A percentile compares a stretch with the other conserved stretches of the same genome.
These are phyloP conservation scores for Cyanocitta stelleri DNA, from an alignment of 2,113 vertebrate genomes.

Conservation along the genomic window DNA sequence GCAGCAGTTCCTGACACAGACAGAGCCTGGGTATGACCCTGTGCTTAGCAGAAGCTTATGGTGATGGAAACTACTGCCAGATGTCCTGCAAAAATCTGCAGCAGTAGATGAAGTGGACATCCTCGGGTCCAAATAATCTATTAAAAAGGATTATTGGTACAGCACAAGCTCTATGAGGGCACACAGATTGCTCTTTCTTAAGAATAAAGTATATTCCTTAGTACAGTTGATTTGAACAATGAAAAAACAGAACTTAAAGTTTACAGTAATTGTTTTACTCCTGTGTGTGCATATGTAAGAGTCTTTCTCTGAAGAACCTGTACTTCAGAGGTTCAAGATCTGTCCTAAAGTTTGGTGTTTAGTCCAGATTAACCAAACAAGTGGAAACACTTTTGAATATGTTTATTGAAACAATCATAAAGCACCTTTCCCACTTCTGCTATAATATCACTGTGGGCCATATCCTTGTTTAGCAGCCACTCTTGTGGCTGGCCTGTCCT, in stretches of 20 bases:
- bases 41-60: not conserved
- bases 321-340: not conserved
- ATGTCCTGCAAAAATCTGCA: not conserved
- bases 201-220: not conserved
- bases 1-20: not conserved
- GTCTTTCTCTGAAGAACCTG: not conserved
- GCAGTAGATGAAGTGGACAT: not conserved
- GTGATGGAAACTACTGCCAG: not conserved
- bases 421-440: not conserved
- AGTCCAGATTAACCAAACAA: not conserved
- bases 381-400: not conserved
- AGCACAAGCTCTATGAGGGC: not conserved
- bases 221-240: not conserved
- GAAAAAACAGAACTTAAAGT: not conserved
- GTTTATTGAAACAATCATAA: not conserved
- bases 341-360: not conserved
- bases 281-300: rapidly evolving
- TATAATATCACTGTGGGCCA: not conserved
- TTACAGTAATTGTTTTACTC: not conserved
- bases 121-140: not conserved
- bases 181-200: not conserved
- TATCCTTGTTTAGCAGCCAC: not conserved
- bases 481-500: not conserved
- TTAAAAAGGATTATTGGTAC: not conserved
- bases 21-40: not conserved